These are phyloP conservation scores for Carposina sasakii DNA, from an alignment of 1,140 invertebrate species.

Conservation along the genomic window DNA sequence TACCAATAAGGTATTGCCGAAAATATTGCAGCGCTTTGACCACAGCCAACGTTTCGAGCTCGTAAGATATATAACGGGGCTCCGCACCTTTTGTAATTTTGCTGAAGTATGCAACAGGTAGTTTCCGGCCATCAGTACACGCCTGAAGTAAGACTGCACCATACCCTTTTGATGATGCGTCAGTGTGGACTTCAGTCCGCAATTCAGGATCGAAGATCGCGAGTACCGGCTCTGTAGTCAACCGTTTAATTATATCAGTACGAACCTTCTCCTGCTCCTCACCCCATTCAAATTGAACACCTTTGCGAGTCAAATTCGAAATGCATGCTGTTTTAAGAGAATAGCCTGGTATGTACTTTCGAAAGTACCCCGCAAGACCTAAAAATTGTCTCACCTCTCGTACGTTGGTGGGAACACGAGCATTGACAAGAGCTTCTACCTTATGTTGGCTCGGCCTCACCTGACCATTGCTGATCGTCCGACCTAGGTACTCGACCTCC, in stretches of 20 bases:
- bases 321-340: conserved; percentile 1
- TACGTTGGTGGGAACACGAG: conserved; percentile 29
- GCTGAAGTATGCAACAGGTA: conserved; percentile 35
- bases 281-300: conserved; percentile 4
- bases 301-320: conserved; percentile 19
- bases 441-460: conserved; percentile 34
- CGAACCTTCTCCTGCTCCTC: background rate
- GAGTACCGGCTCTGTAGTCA: conserved; percentile 20
- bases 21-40: conserved; percentile 34
- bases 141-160: conserved; percentile 29
- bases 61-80: conserved; percentile 31
- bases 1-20: conserved; percentile 38
- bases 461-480: conserved; percentile 20
- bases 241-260: conserved; percentile 2
- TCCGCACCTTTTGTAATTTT: conserved; percentile 25
- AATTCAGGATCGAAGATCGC: conserved; percentile 26
- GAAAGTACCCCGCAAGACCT: conserved; percentile 11
- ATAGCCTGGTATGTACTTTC: conserved; percentile 13
- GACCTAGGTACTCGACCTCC: background rate
- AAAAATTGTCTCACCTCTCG: conserved; percentile 35
- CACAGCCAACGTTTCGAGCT: conserved; percentile 39
- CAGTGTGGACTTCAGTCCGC: conserved; percentile 29
- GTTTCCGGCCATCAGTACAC: conserved; percentile 17
- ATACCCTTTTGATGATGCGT: conserved; percentile 14
- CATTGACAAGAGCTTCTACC: conserved; percentile 33